Evolutionary conservation across 2,888 invertebrate genomes (phyloP).

Genomic region (Lasioglossum marginatum): DNA sequence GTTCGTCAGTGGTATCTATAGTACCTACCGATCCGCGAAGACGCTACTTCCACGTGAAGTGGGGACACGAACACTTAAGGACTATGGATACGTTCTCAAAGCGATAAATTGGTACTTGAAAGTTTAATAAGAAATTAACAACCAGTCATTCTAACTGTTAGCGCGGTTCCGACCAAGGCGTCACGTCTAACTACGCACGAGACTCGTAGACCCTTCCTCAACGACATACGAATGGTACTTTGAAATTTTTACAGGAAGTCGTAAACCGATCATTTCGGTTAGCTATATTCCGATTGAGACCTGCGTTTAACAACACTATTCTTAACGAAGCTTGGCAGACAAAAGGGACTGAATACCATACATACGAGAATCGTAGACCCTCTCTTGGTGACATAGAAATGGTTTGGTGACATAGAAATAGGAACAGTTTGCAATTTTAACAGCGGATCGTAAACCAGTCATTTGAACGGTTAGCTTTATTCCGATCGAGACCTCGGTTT

Average conservation of each 20-base stretch:
- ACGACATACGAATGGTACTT: neutral
- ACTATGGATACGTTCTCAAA: neutral
- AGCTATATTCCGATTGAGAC: neutral
- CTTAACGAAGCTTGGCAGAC: neutral
- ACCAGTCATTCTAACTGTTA: neutral
- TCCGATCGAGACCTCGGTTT: neutral
- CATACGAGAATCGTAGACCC: neutral
- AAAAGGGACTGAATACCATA: neutral
- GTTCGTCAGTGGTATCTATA: neutral
- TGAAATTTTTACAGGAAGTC: neutral
- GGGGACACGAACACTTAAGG: neutral
- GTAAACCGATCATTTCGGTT: neutral
- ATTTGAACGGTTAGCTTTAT: neutral
- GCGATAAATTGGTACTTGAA: neutral
- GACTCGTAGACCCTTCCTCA: neutral
- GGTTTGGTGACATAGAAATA: neutral
- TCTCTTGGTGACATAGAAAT: neutral
- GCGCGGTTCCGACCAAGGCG: neutral
- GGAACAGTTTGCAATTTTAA: neutral
- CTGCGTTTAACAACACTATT: neutral
- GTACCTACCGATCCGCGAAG: neutral
- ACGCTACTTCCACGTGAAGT: neutral
- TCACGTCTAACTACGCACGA: neutral
- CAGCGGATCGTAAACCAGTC: neutral
- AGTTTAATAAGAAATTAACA: neutral